Base-by-base conservation (phyloP, 2,888 invertebrate genomes). In the Oscheius onirici region DNA sequence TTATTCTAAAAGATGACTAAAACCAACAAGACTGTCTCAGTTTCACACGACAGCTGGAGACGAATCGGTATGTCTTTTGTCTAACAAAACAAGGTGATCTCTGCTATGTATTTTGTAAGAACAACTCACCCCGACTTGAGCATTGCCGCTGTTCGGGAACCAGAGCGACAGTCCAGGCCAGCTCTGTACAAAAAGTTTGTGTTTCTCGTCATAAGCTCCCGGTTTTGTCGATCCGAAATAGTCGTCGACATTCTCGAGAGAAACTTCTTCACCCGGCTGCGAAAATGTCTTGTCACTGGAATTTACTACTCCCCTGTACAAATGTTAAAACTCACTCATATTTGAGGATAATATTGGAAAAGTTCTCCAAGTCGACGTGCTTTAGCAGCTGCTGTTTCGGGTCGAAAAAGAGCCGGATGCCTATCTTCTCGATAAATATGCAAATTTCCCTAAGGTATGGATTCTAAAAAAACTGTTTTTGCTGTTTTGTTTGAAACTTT, bases 211-310 rank as follows among this genome's bases (percentile, higher is more conserved):
- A 89, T 96, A 97, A 60, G 95, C 94, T 84, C 97, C 97, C 34
- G 97, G 97, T 90, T 96, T 95, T 41, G 99, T 99, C 74, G 97
- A 97, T 79, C 97, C 97, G 90, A 99, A 99, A 68, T 95, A 95
- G 90, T 96, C 95, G 90, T 97, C 97, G 82, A 99, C 95, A 89
- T 96, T 95, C 90, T 97, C 95, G 86, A 97, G 94, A 76, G 96
- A 95, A 78, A 97, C 97, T 89, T 93, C 91, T 75, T 96, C 93
- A 90, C 95, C 94, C 13, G 95, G 95, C 34, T 95, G 94, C 93
- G 86, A 88, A 73, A 88, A 88, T 1, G 76, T 57, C 13, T 76
- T 79, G 51, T 73, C 77, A 54, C 85, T 87, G 67, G 52, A 86
- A 55, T 54, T 13, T 34, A n/a, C n/a, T n/a, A n/a, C n/a, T n/a